Evolutionary conservation across 2,888 invertebrate genomes (phyloP), one percentile per base, ranked within the genome.

Genomic region (Spialia ferax): DNA sequence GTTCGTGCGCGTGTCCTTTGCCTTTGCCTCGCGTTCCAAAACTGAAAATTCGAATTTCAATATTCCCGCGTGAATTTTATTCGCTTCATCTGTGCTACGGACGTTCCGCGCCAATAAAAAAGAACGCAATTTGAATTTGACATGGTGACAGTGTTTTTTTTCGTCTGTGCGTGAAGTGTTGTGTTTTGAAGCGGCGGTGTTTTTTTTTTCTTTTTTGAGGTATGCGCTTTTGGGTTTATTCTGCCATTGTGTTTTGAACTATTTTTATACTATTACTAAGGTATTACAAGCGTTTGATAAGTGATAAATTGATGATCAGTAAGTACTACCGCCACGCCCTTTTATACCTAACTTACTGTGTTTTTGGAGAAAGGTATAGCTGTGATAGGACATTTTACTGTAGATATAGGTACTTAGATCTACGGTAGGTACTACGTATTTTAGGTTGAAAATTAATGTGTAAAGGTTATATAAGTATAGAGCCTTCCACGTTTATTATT

Each of bases 1-100:
- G 82, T 70, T 83, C 84, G 88, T 29, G 5, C 45, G 18, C 18
- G 18, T n/a, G 32, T 42, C 50, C 18, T 7, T 7, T n/a, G n/a
- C n/a, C n/a, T n/a, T 29, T 50, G 61, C 61, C 50, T 11, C 26
- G 45, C 45, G 45, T 45, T 45, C 18, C 18, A 45, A 18, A 45
- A 18, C 18, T 45, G 45, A 45, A 45, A 45, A 45, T 18, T 45
- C 15, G 18, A 45, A 45, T 18, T 45, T 18, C 45, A 18, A 15
- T 45, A 45, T 8, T 45, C 45, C 15, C 42, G n/a, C 15, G 42
- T 42, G 45, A 18, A 42, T 15, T 45, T 18, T 18, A 8, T 45
- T 45, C 32, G n/a, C n/a, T 38, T 32, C 35, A 15, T 42, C 42
- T 1, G 42, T 42, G 42, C 35, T 13, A 5, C 42, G 42, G 7